These are phyloP conservation scores for Drosophila eohydei DNA, from an alignment of 2,888 invertebrate genomes.

Conservation along the genomic window DNA sequence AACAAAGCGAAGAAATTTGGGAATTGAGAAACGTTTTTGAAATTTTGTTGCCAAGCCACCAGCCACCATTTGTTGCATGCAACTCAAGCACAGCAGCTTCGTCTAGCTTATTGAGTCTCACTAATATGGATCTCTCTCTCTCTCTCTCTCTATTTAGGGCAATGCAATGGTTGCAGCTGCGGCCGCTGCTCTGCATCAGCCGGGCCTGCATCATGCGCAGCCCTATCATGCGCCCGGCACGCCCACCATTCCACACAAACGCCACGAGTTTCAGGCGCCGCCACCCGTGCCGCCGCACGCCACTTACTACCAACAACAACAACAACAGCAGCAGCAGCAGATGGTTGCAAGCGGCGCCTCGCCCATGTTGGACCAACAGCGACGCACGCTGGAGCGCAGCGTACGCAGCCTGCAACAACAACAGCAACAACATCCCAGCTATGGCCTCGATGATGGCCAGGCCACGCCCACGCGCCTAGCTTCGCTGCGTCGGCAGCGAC, in stretches of 20 bases:
- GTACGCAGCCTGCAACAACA: constrained; percentile 77
- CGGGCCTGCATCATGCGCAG: constrained; percentile 80
- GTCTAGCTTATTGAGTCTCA: neutral
- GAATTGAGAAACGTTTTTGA: constrained; percentile 27
- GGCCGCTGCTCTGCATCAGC: constrained; percentile 66
- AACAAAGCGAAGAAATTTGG: constrained; percentile 3
- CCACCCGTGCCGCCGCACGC: constrained; percentile 82
- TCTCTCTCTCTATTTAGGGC: constrained; percentile 25
- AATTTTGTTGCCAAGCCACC: constrained; percentile 31
- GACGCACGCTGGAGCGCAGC: constrained; percentile 83
- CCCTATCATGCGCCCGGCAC: constrained; percentile 80
- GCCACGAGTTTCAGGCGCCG: constrained; percentile 69
- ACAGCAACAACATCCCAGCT: constrained; percentile 54
- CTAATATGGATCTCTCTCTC: constrained; percentile 8
- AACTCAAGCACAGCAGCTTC: neutral
- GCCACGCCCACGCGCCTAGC: constrained; percentile 82
- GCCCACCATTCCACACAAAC: constrained; percentile 81
- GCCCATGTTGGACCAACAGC: constrained; percentile 80
- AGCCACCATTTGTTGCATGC: constrained; percentile 4
- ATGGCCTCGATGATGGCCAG: constrained; percentile 72
- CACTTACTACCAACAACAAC: constrained; percentile 64
- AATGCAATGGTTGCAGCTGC: constrained; percentile 52
- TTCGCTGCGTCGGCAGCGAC: constrained; percentile 82
- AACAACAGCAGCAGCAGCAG: constrained; percentile 59
- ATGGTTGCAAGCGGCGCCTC: constrained; percentile 66